These are phyloP conservation scores for Drosophila emarginata DNA, from an alignment of 2,888 invertebrate genomes.

Conservation along the genomic window DNA sequence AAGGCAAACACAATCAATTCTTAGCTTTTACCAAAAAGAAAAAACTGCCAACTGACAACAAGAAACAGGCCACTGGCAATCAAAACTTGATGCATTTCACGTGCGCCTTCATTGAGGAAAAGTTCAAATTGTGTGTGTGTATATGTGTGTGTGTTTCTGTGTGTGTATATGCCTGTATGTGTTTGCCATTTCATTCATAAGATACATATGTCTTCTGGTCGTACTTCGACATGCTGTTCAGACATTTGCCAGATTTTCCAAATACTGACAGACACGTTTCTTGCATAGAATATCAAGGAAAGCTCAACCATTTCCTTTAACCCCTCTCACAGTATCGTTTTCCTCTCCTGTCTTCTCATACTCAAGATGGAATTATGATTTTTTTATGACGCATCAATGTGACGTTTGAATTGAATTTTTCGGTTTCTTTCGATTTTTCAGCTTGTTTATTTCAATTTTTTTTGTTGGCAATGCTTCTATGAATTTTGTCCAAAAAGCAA, in stretches of 20 bases:
- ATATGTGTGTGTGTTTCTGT: slow-evolving; percentile 10
- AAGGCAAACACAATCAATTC: slow-evolving; percentile 14
- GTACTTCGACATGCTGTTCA: slow-evolving; percentile 54
- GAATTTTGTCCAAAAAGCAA: slow-evolving; percentile 17
- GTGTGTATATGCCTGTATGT: neutral
- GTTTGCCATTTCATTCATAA: slow-evolving; percentile 57
- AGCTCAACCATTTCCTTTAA: neutral
- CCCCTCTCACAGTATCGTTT: neutral
- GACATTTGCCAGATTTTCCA: slow-evolving; percentile 59
- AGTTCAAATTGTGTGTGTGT: neutral
- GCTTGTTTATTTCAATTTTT: slow-evolving; percentile 43
- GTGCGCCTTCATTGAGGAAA: neutral
- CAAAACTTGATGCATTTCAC: slow-evolving; percentile 3
- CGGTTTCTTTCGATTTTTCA: slow-evolving; percentile 27
- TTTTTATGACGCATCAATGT: slow-evolving; percentile 49
- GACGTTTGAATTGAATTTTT: slow-evolving; percentile 64
- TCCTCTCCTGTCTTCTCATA: neutral
- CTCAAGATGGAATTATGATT: slow-evolving; percentile 44
- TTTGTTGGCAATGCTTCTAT: slow-evolving; percentile 5
- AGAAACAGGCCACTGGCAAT: neutral
- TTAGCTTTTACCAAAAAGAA: slow-evolving; percentile 5
- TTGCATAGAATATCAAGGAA: slow-evolving; percentile 59
- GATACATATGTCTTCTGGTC: slow-evolving; percentile 27
- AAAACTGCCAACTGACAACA: slow-evolving; percentile 19
- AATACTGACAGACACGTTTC: slow-evolving; percentile 64